phyloP scores from a whole-genome alignment of 2,113 vertebrate genomes.

The Sapajus apella region DNA sequence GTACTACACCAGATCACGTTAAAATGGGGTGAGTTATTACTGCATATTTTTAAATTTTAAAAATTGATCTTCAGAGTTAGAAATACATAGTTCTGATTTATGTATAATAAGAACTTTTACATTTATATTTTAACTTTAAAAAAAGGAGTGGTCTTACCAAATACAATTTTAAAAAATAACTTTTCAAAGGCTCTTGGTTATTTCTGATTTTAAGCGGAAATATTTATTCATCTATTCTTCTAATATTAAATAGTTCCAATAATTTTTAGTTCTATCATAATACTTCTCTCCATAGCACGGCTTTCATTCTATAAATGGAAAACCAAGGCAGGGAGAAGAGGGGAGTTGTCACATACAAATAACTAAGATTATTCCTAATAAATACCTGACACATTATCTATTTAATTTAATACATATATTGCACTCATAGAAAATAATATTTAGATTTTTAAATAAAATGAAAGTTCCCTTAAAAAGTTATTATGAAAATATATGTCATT shows the following conservation, averaged over 20 bases:
- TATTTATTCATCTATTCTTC: conserved; percentile 17
- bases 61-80: neutral
- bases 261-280: neutral
- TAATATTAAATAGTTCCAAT: neutral
- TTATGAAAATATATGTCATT: neutral
- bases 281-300: neutral
- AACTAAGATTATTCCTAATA: neutral
- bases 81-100: neutral
- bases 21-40: neutral
- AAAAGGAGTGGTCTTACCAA: neutral
- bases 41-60: neutral
- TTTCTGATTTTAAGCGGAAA: conserved; percentile 1
- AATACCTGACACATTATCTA: neutral
- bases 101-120: neutral
- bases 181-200: neutral
- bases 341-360: neutral
- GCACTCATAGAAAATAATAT: neutral
- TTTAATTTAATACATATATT: neutral
- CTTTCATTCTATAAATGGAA: neutral
- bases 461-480: conserved; percentile 9
- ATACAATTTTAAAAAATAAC: neutral
- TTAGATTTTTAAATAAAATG: conserved; percentile 27
- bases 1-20: neutral
- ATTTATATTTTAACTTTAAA: conserved; percentile 41
- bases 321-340: neutral